Evolutionary conservation across 2,888 invertebrate species (phyloP), one percentile per base, ranked within the genome.

Genomic region (Scaptomyza tumidula): DNA sequence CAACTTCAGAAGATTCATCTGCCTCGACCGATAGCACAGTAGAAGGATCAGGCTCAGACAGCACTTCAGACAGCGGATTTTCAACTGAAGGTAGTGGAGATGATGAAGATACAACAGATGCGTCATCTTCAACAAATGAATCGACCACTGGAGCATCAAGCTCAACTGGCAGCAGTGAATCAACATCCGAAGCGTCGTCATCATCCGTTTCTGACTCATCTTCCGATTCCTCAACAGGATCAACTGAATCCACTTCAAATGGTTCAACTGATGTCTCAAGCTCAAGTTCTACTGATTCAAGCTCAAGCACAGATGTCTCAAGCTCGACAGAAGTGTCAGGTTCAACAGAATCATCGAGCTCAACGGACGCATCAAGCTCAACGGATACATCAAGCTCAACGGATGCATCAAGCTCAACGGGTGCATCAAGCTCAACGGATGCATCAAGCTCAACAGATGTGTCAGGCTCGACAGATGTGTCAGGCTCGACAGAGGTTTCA

Each of bases 81-180:
- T 68, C 68, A 0, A 73, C 74, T 3, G 91, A 91, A 60, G 91
- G 91, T 6, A 91, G 91, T 65, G 91, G 91, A 10, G 90, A 88
- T 44, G 83, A 81, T 39, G 74, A 79, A 14, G 68, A 70, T 10
- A 56, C 71, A 13, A 73, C 88, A 19, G 73, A 73, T 48, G 14
- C 31, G 0, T 65, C 78, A 4, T 39, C 71, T 9, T 71, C 79
- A 6, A 63, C 78, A 7, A 63, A 75, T 16, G 48, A 31, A 29
- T 65, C 46, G 5, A 65, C 64, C 6, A 44, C 60, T 4, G 60
- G 10, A 19, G 3, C 19, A 7, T 73, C 80, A 13, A 80, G 83
- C 50, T 45, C 63, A 0, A 59, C 66, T 27, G 71, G 33, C 0
- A 39, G 16, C 6, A 70, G 33, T n/a, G 35, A 63, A 55, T 63